These are phyloP conservation scores for Penaeus chinensis DNA, from an alignment of 1,140 invertebrate species.

Conservation along the genomic window DNA sequence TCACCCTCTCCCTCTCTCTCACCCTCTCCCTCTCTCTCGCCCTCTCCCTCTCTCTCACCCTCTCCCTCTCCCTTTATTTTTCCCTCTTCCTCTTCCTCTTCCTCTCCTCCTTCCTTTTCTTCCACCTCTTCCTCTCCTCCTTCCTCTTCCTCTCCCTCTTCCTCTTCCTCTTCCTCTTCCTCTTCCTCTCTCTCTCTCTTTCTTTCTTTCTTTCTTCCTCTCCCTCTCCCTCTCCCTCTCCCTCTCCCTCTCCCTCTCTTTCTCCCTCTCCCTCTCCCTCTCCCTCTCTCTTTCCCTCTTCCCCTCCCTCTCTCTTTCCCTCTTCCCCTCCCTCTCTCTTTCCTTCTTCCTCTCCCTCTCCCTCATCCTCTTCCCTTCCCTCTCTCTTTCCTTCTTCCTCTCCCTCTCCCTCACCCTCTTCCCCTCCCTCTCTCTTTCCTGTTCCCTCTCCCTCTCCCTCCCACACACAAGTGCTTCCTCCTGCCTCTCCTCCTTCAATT, in stretches of 20 bases:
- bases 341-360: constrained; percentile 10
- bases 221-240: background rate
- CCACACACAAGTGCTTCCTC: background rate
- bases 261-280: background rate
- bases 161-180: background rate
- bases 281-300: background rate
- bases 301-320: background rate
- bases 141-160: background rate
- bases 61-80: constrained; percentile 3
- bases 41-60: constrained; percentile 24
- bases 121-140: too few relatives aligned
- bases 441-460: background rate
- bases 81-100: background rate
- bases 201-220: background rate
- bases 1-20: constrained; percentile 49
- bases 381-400: constrained; percentile 32
- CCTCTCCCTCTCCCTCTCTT: background rate
- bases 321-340: background rate
- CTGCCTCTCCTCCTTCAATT: too few relatives aligned
- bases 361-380: constrained; percentile 49
- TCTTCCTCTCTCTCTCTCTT: background rate
- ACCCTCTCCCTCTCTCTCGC: constrained; percentile 21
- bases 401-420: constrained; percentile 23
- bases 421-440: constrained; percentile 8
- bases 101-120: too few relatives aligned